phyloP scores from a whole-genome alignment of 1,140 invertebrate species.

The Nephila pilipes region DNA sequence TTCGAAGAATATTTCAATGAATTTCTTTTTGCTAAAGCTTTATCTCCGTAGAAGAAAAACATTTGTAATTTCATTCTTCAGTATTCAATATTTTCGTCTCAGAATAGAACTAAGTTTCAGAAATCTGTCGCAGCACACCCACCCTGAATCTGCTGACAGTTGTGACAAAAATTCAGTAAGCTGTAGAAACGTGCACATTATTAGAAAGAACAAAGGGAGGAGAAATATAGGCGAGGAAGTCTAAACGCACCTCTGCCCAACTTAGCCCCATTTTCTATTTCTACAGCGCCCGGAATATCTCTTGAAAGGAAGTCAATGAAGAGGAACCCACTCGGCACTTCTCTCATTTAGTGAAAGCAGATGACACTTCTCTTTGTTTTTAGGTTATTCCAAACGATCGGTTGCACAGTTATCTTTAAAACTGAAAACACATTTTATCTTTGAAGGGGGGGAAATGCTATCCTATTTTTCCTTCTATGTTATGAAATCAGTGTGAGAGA shows the following conservation, averaged over 20 bases:
- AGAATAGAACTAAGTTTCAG: too few relatives aligned
- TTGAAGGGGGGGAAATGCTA: not conserved
- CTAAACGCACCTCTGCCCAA: not conserved
- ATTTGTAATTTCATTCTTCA: too few relatives aligned
- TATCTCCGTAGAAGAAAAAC: too few relatives aligned
- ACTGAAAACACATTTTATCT: not conserved
- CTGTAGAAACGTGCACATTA: not conserved
- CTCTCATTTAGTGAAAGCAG: not conserved
- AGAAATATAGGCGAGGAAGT: conserved; percentile 2
- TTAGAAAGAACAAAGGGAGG: conserved; percentile 1
- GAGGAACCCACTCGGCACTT: conserved; percentile 21
- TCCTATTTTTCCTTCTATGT: not conserved
- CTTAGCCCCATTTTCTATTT: conserved; percentile 26
- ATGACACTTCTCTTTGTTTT: conserved; percentile 10
- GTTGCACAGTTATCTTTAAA: not conserved
- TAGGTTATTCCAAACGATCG: not conserved
- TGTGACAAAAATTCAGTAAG: not conserved
- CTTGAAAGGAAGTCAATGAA: conserved; percentile 28
- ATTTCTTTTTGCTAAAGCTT: too few relatives aligned
- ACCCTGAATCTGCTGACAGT: not conserved
- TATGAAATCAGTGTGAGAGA: not conserved
- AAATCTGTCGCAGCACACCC: not conserved
- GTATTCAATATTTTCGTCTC: too few relatives aligned
- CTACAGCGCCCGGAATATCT: conserved; percentile 27
- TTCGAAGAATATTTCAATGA: too few relatives aligned